Evolutionary conservation across 2,113 vertebrate genomes (phyloP).

Genomic region (Heterocephalus glaber): DNA sequence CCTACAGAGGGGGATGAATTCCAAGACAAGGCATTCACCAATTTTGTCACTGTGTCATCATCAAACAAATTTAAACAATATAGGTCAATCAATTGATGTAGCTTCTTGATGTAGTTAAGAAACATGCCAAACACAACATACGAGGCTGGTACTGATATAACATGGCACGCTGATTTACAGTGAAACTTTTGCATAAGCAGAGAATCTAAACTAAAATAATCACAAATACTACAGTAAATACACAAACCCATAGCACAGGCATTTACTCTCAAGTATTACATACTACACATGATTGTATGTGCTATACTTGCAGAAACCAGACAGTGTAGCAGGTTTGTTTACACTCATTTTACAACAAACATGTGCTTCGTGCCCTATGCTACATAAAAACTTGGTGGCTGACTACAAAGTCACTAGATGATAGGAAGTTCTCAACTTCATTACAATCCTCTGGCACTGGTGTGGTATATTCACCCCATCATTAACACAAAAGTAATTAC

Average conservation of each 20-base stretch:
- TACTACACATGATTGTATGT: not conserved
- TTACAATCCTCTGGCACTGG: not conserved
- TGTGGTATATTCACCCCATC: not conserved
- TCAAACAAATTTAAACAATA: not conserved
- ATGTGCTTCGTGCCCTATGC: no score
- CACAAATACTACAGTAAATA: not conserved
- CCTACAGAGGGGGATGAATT: not conserved
- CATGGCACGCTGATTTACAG: not conserved
- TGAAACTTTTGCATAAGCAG: not conserved
- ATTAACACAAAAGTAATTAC: not conserved
- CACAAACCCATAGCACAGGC: not conserved
- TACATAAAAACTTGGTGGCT: not conserved
- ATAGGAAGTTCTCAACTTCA: not conserved
- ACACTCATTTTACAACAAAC: not conserved
- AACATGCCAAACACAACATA: no score
- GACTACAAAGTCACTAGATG: not conserved
- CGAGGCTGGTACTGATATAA: not conserved
- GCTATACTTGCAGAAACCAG: no score
- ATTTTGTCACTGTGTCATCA: not conserved
- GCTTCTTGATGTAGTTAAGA: not conserved
- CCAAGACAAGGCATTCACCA: no score
- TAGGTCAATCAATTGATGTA: not conserved
- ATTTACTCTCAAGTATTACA: not conserved
- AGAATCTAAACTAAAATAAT: not conserved
- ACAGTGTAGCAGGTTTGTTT: not conserved